Evolutionary conservation across 2,113 vertebrate genomes (phyloP).

Genomic region (Chamaea fasciata): DNA sequence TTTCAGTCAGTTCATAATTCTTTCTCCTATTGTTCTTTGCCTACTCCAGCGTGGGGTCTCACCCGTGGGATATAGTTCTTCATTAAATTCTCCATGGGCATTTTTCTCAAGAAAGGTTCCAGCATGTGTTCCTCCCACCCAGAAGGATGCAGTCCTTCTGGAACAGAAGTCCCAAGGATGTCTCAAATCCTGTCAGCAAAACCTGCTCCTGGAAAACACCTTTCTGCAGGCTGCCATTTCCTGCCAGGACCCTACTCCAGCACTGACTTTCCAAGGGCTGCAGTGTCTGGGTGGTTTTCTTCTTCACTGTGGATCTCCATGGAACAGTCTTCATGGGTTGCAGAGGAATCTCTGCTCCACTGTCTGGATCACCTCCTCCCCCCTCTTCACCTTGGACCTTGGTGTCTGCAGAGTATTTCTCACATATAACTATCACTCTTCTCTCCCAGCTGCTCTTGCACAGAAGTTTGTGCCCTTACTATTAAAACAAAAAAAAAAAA

Average conservation of each 20-base stretch:
- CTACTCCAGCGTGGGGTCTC: neutral
- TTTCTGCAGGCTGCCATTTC: neutral
- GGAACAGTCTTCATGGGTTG: neutral
- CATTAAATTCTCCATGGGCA: neutral
- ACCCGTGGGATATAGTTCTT: neutral
- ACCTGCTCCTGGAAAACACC: accelerated
- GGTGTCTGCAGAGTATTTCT: neutral
- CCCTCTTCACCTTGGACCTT: neutral
- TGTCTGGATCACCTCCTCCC: accelerated
- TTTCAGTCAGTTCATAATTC: neutral
- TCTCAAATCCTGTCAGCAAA: neutral
- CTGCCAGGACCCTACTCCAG: neutral
- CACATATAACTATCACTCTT: neutral
- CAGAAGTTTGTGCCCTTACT: neutral
- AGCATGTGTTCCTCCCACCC: neutral
- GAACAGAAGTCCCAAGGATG: neutral
- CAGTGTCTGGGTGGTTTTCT: neutral
- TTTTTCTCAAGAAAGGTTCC: neutral
- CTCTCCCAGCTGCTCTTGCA: neutral
- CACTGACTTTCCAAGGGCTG: neutral
- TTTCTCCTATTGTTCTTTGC: neutral
- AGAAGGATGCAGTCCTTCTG: neutral
- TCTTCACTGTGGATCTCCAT: neutral
- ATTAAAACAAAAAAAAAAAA: neutral
- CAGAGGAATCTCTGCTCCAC: neutral